Percentiles rank a stretch among this genome's conserved stretches.
These are phyloP conservation scores for Aphelinus atriplicis DNA, from an alignment of 1,140 invertebrate genomes.

Conservation along the genomic window DNA sequence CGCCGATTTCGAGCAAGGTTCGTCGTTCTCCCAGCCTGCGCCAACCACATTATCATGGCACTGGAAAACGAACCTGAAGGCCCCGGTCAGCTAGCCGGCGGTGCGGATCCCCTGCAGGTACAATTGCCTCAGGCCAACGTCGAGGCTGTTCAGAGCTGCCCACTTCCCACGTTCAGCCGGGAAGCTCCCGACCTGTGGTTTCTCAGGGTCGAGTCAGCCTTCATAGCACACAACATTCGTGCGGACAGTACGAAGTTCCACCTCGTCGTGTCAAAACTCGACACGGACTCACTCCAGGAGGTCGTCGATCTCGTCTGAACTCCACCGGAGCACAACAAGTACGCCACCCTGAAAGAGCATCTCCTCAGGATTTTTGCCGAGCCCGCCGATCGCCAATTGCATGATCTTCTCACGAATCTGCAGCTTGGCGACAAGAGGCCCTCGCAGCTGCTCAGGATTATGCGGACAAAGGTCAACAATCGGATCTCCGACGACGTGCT, in stretches of 20 bases:
- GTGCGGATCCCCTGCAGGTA: too few relatives aligned
- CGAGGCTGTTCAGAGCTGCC: too few relatives aligned
- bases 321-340: slow-evolving; percentile 35
- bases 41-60: too few relatives aligned
- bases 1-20: too few relatives aligned
- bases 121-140: too few relatives aligned
- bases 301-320: slow-evolving; percentile 31
- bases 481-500: slow-evolving; percentile 32
- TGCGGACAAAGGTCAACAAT: slow-evolving; percentile 36
- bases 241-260: not conserved
- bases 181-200: too few relatives aligned
- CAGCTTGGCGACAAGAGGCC: slow-evolving; percentile 43
- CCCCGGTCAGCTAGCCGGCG: too few relatives aligned
- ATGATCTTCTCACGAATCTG: not conserved
- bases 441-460: slow-evolving; percentile 42
- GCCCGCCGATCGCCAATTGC: slow-evolving; percentile 30
- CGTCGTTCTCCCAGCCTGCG: too few relatives aligned
- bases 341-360: slow-evolving; percentile 32
- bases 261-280: slow-evolving; percentile 33
- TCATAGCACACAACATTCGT: not conserved
- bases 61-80: too few relatives aligned
- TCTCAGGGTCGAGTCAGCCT: not conserved
- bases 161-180: too few relatives aligned
- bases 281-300: not conserved
- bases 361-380: slow-evolving; percentile 31